These are phyloP conservation scores for Lepisosteus oculatus DNA, from an alignment of 2,113 vertebrate species.

Conservation along the genomic window DNA sequence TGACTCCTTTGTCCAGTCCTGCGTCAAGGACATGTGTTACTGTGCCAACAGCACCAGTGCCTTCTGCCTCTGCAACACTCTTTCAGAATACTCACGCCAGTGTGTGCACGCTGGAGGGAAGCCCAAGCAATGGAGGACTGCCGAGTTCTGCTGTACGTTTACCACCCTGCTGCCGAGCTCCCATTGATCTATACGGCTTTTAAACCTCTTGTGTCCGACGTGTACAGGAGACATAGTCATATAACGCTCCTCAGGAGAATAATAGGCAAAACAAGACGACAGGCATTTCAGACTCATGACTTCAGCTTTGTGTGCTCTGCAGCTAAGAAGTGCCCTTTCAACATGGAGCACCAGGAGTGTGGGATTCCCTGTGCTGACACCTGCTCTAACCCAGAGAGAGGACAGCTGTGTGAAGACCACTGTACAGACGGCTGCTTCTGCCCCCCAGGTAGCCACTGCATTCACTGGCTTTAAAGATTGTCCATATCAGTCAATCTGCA, in stretches of 20 bases:
- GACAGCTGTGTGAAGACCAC: constrained; percentile 71
- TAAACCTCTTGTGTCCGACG: too few species aligned
- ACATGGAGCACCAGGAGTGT: constrained; percentile 76
- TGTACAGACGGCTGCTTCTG: constrained; percentile 80
- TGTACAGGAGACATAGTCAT: too few species aligned
- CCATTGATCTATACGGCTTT: too few species aligned
- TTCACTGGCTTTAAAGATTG: neutral
- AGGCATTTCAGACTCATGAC: neutral
- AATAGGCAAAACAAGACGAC: too few species aligned
- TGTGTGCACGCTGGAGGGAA: constrained; percentile 61
- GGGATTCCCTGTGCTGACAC: constrained; percentile 70
- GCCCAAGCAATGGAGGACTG: constrained; percentile 52
- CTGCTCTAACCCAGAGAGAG: constrained; percentile 71
- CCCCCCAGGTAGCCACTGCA: constrained; percentile 61
- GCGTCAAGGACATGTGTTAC: constrained; percentile 55
- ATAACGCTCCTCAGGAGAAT: too few species aligned
- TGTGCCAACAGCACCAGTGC: constrained; percentile 36
- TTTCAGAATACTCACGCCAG: constrained; percentile 66
- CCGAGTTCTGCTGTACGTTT: constrained; percentile 58
- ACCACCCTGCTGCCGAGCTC: neutral
- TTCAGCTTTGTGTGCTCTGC: constrained; percentile 30
- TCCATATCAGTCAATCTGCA: too few species aligned
- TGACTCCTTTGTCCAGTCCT: constrained; percentile 50
- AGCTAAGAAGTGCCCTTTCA: constrained; percentile 69
- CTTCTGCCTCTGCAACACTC: constrained; percentile 59